Conservation (phyloP, 1,140 invertebrate species). For the Phymastichus coffea region DNA sequence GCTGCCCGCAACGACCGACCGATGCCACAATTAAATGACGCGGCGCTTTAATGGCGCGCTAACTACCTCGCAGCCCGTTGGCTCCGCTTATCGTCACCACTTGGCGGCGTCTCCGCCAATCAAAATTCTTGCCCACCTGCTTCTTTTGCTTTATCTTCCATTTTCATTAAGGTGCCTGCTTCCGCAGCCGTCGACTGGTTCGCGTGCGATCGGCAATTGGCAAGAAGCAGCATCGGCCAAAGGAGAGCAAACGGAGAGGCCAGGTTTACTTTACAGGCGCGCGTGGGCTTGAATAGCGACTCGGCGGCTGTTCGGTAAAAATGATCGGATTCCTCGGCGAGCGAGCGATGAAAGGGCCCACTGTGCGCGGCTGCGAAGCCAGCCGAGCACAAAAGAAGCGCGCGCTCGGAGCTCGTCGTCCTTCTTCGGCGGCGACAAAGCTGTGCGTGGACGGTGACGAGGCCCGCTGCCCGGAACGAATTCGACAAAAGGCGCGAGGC, state of each 20-base stretch:
- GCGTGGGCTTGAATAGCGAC: no score
- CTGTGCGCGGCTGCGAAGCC: constrained; percentile 8
- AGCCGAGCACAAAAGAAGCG: not conserved
- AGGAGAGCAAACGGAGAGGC: no score
- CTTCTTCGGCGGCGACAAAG: no score
- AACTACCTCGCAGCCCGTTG: not conserved
- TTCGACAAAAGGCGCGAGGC: constrained; percentile 31
- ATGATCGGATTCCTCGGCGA: constrained; percentile 22
- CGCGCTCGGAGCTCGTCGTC: not conserved
- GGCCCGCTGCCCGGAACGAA: constrained; percentile 39
- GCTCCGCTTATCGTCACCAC: not conserved
- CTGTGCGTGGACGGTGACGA: no score
- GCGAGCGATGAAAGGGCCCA: constrained; percentile 21
- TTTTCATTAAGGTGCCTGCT: no score
- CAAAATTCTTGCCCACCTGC: no score
- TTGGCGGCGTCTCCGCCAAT: not conserved
- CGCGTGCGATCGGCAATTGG: no score
- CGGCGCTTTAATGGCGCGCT: constrained; percentile 1
- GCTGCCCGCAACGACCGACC: not conserved
- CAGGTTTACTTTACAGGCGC: no score
- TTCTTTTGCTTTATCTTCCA: not conserved
- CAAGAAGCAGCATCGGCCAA: no score
- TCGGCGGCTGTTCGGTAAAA: no score
- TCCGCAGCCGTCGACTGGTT: no score
- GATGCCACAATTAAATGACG: constrained; percentile 17